Conservation (phyloP, 2,888 invertebrate species). For the Protophormia terraenovae region DNA sequence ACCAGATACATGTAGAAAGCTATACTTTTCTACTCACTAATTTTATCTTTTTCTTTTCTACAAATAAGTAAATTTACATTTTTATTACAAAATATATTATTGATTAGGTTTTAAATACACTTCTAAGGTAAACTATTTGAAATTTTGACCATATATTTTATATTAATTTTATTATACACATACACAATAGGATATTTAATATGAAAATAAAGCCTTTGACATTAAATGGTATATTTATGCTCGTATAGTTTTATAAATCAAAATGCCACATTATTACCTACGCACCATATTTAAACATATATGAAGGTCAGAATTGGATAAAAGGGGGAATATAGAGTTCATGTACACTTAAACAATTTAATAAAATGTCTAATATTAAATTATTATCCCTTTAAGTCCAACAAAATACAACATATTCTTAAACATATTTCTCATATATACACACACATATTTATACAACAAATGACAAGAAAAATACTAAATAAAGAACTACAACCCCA, state of each 20-base stretch:
- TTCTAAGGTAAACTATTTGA: background rate
- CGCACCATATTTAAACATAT: constrained; percentile 17
- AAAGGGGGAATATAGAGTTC: background rate
- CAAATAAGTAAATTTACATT: background rate
- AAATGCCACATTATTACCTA: constrained; percentile 23
- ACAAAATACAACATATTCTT: constrained; percentile 15
- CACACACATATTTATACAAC: background rate
- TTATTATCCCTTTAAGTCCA: constrained; percentile 64
- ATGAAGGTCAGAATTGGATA: constrained; percentile 39
- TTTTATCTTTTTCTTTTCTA: background rate
- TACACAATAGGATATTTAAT: background rate
- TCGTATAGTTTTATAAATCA: background rate
- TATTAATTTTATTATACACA: background rate
- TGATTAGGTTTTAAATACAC: too few relatives aligned
- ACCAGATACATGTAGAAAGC: too few relatives aligned
- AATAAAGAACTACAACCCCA: constrained; percentile 34
- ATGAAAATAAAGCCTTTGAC: background rate
- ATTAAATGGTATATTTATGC: constrained; percentile 5
- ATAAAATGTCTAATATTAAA: constrained; percentile 59
- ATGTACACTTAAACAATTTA: constrained; percentile 52
- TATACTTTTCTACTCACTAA: too few relatives aligned
- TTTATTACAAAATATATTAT: background rate
- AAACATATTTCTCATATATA: constrained; percentile 12
- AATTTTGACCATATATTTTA: background rate
- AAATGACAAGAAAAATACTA: background rate